These are phyloP conservation scores for Drosophila kepulauana DNA, from an alignment of 1,140 invertebrate genomes.

Conservation along the genomic window DNA sequence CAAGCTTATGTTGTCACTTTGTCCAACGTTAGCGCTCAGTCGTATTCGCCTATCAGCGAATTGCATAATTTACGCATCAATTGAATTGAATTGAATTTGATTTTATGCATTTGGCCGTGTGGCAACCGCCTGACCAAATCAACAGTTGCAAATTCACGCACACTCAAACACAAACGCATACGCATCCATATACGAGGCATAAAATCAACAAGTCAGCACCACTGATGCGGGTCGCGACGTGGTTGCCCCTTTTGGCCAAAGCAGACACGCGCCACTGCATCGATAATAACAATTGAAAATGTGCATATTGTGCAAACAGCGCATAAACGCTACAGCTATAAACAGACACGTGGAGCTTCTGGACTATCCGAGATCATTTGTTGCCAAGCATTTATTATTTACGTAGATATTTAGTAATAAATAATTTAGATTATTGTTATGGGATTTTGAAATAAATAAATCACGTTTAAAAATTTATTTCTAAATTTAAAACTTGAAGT, in stretches of 20 bases:
- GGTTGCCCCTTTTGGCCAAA: slow-evolving; percentile 31
- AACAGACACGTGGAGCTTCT: not conserved
- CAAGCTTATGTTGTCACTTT: too few relatives aligned
- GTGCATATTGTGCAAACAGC: slow-evolving; percentile 37
- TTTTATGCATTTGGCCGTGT: slow-evolving; percentile 35
- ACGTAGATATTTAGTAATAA: not conserved
- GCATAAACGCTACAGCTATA: not conserved
- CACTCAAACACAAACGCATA: slow-evolving; percentile 10
- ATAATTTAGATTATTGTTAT: not conserved
- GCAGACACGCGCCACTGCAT: slow-evolving; percentile 40
- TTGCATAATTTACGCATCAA: slow-evolving; percentile 56
- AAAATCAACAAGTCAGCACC: slow-evolving; percentile 56
- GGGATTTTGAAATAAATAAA: not conserved
- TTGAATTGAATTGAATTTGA: slow-evolving; percentile 43
- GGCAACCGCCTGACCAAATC: slow-evolving; percentile 37
- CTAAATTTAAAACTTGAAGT: too few relatives aligned
- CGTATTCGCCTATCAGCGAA: slow-evolving; percentile 33
- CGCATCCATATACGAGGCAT: not conserved
- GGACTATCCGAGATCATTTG: slow-evolving; percentile 11
- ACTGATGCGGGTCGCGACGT: slow-evolving; percentile 33
- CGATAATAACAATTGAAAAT: slow-evolving; percentile 55
- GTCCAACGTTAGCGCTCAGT: slow-evolving; percentile 17
- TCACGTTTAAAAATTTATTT: too few relatives aligned
- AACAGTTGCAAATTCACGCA: slow-evolving; percentile 53
- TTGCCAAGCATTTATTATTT: slow-evolving; percentile 5